Evolutionary conservation across 92 coral and sea anemone species (phyloP).

Genomic region (Siderastrea siderea): DNA sequence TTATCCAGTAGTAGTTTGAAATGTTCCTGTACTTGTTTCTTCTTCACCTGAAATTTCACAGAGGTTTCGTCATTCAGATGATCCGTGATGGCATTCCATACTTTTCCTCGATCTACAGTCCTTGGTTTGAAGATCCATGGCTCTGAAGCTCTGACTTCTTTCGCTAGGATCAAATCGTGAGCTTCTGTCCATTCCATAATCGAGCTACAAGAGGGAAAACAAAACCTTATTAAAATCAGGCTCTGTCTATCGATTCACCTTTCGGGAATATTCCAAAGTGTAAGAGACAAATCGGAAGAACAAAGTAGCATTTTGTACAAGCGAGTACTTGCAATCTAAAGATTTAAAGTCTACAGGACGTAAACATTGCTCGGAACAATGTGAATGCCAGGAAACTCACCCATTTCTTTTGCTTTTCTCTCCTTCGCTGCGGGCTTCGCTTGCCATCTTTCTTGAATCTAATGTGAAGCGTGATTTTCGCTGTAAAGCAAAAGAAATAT

Average conservation of each 20-base stretch:
- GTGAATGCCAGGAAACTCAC: slow-evolving; percentile 3
- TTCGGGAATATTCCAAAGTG: not conserved
- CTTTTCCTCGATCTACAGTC: too few species aligned
- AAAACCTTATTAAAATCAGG: not conserved
- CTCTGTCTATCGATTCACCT: not conserved
- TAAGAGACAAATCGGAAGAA: not conserved
- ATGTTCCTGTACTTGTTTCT: too few species aligned
- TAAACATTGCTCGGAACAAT: not conserved
- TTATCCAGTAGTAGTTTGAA: too few species aligned
- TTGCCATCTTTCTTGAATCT: slow-evolving; percentile 11
- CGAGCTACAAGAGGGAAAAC: slow-evolving; percentile 4
- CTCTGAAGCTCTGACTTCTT: too few species aligned
- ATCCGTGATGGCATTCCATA: too few species aligned
- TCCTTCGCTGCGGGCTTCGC: slow-evolving; percentile 26
- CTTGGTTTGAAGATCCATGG: too few species aligned
- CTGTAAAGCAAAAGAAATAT: slow-evolving; percentile 29
- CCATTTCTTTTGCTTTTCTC: slow-evolving; percentile 35
- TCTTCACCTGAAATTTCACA: too few species aligned
- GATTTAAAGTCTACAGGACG: not conserved
- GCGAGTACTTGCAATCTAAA: too few species aligned
- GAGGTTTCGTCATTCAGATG: too few species aligned
- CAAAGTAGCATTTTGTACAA: not conserved
- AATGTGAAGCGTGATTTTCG: slow-evolving; percentile 21
- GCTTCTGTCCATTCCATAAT: not conserved
- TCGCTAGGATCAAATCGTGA: not conserved